These are phyloP conservation scores for Spinibarbus caldwelli DNA, from an alignment of 2,797 vertebrate species.

Conservation along the genomic window DNA sequence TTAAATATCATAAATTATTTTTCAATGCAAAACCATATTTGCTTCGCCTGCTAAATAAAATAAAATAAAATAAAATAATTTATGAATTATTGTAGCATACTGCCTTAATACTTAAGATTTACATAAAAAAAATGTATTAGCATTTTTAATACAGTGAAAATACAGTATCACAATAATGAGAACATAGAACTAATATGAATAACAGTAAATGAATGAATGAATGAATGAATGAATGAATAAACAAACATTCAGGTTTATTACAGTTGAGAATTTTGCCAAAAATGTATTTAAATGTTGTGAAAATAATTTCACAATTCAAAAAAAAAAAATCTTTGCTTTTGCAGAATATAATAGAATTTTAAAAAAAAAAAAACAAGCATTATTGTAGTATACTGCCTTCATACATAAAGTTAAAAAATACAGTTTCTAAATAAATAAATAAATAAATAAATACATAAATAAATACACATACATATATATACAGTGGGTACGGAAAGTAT, in stretches of 20 bases:
- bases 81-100: background rate
- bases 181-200: too few species aligned
- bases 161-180: too few species aligned
- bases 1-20: background rate
- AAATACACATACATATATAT: too few species aligned
- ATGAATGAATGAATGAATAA: background rate
- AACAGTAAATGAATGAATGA: too few species aligned
- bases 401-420: too few species aligned
- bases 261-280: too few species aligned
- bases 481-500: too few species aligned
- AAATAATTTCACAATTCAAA: background rate
- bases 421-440: too few species aligned
- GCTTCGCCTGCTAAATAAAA: background rate
- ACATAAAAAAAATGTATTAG: too few species aligned
- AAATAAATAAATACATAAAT: too few species aligned
- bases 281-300: background rate
- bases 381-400: background rate
- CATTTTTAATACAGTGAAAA: too few species aligned
- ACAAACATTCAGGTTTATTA: background rate
- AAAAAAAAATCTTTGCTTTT: background rate
- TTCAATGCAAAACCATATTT: background rate
- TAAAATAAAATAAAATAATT: background rate
- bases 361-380: background rate
- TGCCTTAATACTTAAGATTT: too few species aligned
- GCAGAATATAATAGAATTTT: background rate